These are phyloP conservation scores for Nycticryphes semicollaris DNA, from an alignment of 2,113 vertebrate genomes.

Conservation along the genomic window DNA sequence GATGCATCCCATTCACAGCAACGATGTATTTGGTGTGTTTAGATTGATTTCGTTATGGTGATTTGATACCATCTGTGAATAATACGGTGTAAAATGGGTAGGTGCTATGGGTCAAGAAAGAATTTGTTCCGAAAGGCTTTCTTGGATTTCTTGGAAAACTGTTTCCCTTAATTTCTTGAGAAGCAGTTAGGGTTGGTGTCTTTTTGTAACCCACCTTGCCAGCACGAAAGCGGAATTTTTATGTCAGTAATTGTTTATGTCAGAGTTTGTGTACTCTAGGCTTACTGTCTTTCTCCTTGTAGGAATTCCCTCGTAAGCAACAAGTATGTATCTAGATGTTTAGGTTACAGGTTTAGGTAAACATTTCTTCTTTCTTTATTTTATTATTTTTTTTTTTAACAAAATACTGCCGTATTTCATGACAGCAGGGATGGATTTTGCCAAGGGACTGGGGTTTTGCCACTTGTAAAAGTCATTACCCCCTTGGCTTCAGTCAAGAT, in stretches of 20 bases:
- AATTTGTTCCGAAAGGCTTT: not conserved
- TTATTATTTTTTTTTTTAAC: too few relatives aligned
- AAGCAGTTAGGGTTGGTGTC: not conserved
- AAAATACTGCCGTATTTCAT: not conserved
- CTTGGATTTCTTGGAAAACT: not conserved
- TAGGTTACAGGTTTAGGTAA: not conserved
- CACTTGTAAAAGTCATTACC: not conserved
- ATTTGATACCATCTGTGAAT: not conserved
- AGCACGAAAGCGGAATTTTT: not conserved
- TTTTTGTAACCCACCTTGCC: not conserved
- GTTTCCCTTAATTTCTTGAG: not conserved
- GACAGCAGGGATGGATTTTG: not conserved
- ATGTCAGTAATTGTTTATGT: not conserved
- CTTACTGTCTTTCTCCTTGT: not conserved
- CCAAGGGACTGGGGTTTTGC: not conserved
- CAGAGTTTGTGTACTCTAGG: not conserved
- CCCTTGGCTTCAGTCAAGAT: not conserved
- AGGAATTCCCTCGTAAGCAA: not conserved
- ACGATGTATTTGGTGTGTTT: fast-evolving
- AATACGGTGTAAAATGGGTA: not conserved
- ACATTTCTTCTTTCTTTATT: not conserved
- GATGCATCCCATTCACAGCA: not conserved
- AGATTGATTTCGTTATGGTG: not conserved
- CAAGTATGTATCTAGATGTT: not conserved
- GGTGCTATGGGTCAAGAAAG: not conserved